phyloP scores from a whole-genome alignment of 2,888 invertebrate genomes.

The Trachelus tabidus region DNA sequence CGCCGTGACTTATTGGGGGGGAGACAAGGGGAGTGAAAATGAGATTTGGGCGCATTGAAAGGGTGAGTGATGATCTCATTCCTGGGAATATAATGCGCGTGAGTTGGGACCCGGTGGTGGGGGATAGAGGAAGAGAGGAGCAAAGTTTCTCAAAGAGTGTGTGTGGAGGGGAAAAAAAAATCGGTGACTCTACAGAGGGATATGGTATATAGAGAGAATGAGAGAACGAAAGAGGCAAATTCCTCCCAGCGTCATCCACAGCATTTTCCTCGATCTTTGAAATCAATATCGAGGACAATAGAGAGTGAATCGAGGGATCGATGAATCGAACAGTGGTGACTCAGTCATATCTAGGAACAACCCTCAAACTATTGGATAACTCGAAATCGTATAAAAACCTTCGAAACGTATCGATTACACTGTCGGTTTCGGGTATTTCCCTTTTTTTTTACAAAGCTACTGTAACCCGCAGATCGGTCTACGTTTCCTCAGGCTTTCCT shows the following conservation, averaged over 20 bases:
- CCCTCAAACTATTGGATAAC: conserved; percentile 18
- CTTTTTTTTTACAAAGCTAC: conserved; percentile 4
- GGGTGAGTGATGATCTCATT: conserved; percentile 48
- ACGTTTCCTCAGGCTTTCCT: background rate
- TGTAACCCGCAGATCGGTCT: background rate
- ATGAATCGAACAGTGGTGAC: conserved; percentile 10
- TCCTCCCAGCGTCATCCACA: background rate
- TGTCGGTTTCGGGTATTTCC: conserved; percentile 12
- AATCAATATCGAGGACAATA: background rate
- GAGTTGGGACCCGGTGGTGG: background rate
- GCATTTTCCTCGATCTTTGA: background rate
- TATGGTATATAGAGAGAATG: conserved; percentile 12
- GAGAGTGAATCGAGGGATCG: background rate
- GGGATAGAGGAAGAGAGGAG: conserved; percentile 6
- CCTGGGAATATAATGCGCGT: conserved; percentile 35
- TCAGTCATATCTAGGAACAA: conserved; percentile 6
- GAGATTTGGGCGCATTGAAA: conserved; percentile 44
- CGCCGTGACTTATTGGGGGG: conserved; percentile 58
- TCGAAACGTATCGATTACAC: conserved; percentile 24
- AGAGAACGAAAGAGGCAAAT: conserved; percentile 15
- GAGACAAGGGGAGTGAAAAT: conserved; percentile 29
- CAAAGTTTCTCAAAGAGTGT: background rate
- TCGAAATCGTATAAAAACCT: conserved; percentile 21
- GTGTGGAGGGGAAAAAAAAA: background rate
- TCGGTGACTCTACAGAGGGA: background rate